phyloP scores from a whole-genome alignment of 2,113 vertebrate species.

The Peromyscus leucopus region DNA sequence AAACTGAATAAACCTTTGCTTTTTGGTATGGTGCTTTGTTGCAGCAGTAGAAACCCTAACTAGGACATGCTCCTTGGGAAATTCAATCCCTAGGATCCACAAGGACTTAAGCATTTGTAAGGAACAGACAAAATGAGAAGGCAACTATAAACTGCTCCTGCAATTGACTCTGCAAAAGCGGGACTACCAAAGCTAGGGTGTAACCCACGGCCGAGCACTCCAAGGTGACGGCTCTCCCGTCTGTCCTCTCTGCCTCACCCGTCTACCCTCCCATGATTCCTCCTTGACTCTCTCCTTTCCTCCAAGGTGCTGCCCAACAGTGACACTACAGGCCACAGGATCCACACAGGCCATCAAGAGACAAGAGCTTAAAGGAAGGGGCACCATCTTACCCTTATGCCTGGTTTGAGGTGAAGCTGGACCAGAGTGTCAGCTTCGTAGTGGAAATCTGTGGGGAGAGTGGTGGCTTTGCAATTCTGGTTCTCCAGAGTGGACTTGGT shows the following conservation, averaged over 20 bases:
- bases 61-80: not conserved
- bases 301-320: not conserved
- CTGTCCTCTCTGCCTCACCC: not conserved
- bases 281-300: not conserved
- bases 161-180: not conserved
- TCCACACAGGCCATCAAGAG: not conserved
- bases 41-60: not conserved
- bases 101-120: not conserved
- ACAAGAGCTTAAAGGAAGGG: not conserved
- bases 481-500: constrained; percentile 90
- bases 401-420: constrained; percentile 93
- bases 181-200: not conserved
- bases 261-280: not conserved
- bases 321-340: not conserved
- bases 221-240: not conserved
- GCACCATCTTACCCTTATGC: constrained; percentile 87
- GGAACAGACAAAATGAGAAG: constrained; percentile 1
- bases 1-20: not conserved
- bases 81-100: not conserved
- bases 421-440: constrained; percentile 90
- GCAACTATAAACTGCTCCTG: not conserved
- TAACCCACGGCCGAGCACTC: not conserved
- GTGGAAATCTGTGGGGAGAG: constrained; percentile 93
- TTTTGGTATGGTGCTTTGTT: not conserved
- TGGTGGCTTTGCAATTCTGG: constrained; percentile 89